Evolutionary conservation across 2,888 invertebrate species (phyloP).

Genomic region (Clivina fossor): DNA sequence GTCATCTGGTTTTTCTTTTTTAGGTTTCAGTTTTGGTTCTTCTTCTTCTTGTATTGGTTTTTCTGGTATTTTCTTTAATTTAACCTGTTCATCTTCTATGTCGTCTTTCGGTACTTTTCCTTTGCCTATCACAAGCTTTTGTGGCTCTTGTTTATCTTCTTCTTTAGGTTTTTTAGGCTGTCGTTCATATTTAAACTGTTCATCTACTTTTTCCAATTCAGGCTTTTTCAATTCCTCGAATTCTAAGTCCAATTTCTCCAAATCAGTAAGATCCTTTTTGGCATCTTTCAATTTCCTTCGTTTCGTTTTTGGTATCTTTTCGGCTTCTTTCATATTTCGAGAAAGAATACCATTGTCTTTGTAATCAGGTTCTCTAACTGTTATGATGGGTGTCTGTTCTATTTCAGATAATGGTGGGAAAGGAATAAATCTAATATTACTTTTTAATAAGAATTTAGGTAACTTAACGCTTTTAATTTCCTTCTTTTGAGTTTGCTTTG

Average conservation of each 20-base stretch:
- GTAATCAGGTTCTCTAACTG: constrained; percentile 48
- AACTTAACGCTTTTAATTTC: constrained; percentile 50
- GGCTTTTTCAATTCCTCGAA: constrained; percentile 52
- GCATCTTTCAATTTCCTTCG: constrained; percentile 50
- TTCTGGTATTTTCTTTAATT: constrained; percentile 41
- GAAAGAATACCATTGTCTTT: constrained; percentile 54
- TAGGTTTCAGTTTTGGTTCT: constrained; percentile 49
- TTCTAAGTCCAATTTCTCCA: constrained; percentile 53
- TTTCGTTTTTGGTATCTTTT: constrained; percentile 46
- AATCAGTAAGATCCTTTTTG: constrained; percentile 44
- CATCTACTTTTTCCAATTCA: constrained; percentile 50
- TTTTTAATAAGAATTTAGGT: constrained; percentile 70
- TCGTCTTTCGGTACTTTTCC: constrained; percentile 49
- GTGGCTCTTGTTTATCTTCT: constrained; percentile 44
- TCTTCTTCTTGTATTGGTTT: constrained; percentile 44
- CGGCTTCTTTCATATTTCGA: constrained; percentile 56
- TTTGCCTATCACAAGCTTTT: constrained; percentile 48
- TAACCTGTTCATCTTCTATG: constrained; percentile 36
- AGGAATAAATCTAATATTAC: constrained; percentile 63
- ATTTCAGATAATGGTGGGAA: constrained; percentile 50
- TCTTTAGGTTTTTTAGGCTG: constrained; percentile 41
- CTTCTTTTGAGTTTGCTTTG: constrained; percentile 44
- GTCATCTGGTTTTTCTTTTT: constrained; percentile 39
- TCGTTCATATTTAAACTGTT: constrained; percentile 45
- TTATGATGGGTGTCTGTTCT: constrained; percentile 48